Evolutionary conservation across 2,113 vertebrate genomes (phyloP).

Genomic region (Microtus oregoni): DNA sequence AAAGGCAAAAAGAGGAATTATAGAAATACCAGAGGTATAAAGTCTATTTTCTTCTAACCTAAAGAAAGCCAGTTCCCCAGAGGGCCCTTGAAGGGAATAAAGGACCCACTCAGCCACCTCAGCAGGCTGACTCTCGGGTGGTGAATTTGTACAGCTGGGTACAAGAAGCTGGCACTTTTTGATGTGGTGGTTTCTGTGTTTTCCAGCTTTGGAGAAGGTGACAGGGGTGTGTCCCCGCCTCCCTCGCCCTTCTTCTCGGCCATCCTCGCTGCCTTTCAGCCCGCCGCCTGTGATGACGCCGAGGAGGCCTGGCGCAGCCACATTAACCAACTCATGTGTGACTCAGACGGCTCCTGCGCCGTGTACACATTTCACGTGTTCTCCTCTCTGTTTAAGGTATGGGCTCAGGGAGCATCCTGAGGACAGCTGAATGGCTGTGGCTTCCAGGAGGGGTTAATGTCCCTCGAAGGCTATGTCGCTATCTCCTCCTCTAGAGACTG

Average conservation of each 20-base stretch:
- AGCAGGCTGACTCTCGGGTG: fast-evolving
- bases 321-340: conserved; percentile 96
- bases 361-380: conserved; percentile 99
- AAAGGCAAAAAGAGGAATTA: background rate
- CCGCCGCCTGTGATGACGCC: conserved; percentile 90
- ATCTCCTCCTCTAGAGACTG: background rate
- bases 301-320: conserved; percentile 97
- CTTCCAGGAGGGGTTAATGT: no score
- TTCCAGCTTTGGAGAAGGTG: conserved; percentile 91
- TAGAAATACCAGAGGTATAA: background rate
- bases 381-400: conserved; percentile 97
- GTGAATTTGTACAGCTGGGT: fast-evolving
- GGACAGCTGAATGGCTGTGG: background rate
- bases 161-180: background rate
- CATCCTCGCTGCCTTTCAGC: conserved; percentile 97
- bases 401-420: fast-evolving
- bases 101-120: no score
- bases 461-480: no score
- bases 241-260: conserved; percentile 97
- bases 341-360: conserved; percentile 96
- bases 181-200: background rate
- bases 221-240: conserved; percentile 92
- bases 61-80: background rate
- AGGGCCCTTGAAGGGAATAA: background rate
- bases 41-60: background rate